Base-by-base conservation (phyloP, 2,797 vertebrate species). In the Betta splendens region DNA sequence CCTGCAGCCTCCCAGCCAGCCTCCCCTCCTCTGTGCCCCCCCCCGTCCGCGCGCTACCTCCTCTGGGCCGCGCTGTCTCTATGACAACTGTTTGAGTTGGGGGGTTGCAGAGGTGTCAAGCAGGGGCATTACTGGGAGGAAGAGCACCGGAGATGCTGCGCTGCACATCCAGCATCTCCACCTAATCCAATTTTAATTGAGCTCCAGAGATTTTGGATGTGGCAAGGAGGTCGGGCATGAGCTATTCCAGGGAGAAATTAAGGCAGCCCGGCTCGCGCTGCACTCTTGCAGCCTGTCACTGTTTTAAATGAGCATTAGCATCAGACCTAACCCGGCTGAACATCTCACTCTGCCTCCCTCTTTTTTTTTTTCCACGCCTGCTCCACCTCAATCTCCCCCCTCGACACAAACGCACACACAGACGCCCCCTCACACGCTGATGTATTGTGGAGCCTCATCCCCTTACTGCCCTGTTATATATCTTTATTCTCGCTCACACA, bases 141-240 rank as follows among this genome's bases (percentile, higher is more conserved):
- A n/a, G 94, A 95, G 93, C 92, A 92, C 90, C 71, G 69, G 81
- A 83, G 85, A 86, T 86, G 80, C 79, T 77, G 74, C 88, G 90
- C 93, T 90, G 91, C 84, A 92, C 87, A 94, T 93, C 92, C 93
- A 93, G 91, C 91, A 93, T 95, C 94, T 96, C 92, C 93, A 92
- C 94, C 93, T 98, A 98, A 98, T 99, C 95, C 97, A 94, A 93
- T 96, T 98, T 97, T 99, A 99, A 99, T 99, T 99, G 95, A 96
- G 94, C 97, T 98, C 96, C 91, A 93, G 97, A 98, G 96, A 97
- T 94, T 95, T 93, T 92, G 93, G 81, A 92, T 93, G 94, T 94
- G 94, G 91, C 92, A 91, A 92, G 63, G 93, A 94, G 94, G 95
- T 94, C 94, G 93, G 93, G 90, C 90, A 83, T 87, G 91, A 89